phyloP scores from a whole-genome alignment of 2,113 vertebrate genomes.

The Petrocephalus zakoni region DNA sequence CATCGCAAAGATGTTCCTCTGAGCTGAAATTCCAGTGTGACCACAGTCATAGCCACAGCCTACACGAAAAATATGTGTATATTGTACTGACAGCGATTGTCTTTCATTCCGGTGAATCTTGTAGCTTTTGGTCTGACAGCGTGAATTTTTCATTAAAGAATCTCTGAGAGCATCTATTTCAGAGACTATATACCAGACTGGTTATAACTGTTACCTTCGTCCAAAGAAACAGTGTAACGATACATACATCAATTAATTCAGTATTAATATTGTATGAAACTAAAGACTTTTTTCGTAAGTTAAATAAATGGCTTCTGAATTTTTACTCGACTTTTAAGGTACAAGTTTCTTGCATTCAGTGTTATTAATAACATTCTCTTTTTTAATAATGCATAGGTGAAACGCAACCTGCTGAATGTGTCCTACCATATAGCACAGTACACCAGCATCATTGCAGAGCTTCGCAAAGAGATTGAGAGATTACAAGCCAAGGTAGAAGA shows the following conservation, averaged over 20 bases:
- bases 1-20: not conserved
- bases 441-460: conserved; percentile 43
- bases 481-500: conserved; percentile 44
- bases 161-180: too few species aligned
- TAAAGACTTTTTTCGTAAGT: not conserved
- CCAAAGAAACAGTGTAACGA: not conserved
- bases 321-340: not conserved
- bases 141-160: too few species aligned
- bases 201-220: too few species aligned
- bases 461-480: conserved; percentile 41
- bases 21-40: not conserved
- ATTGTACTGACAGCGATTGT: not conserved
- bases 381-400: conserved; percentile 44
- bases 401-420: conserved; percentile 50
- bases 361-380: not conserved
- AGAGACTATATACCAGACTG: too few species aligned
- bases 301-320: not conserved
- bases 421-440: conserved; percentile 48
- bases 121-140: too few species aligned
- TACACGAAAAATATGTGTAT: not conserved
- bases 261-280: not conserved
- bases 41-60: not conserved
- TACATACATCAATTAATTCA: not conserved
- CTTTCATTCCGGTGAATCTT: not conserved
- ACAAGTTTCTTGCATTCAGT: not conserved